Evolutionary conservation across 2,797 vertebrate species (phyloP), one percentile per base, ranked within the genome.

Genomic region (Sorex maritimensis): DNA sequence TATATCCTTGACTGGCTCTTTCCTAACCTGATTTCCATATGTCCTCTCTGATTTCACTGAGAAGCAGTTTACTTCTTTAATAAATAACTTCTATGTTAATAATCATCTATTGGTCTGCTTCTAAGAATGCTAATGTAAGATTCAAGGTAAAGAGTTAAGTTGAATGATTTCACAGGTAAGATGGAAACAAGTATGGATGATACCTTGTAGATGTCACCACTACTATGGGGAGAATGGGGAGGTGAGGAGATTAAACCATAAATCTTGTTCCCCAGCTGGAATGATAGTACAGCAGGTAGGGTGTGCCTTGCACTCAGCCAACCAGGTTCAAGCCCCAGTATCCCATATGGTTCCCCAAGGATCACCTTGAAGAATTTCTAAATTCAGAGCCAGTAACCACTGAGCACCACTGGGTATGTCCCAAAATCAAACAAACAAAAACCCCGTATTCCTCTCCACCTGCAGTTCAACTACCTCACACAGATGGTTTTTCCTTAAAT

Each of bases 171-270:
- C 28, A 88, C 72, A 92, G 11, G 7, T 74, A 81, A 63, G 38
- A 84, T 34, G 79, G 73, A 91, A 90, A 83, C 23, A 82, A 55
- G 15, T 79, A 71, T 68, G 49, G 72, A 91, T 88, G 55, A 78
- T 75, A 78, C 44, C 46, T 72, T 7, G 11, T 4, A 78, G 30
- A 4, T 91, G 21, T 34, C 41, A 67, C 5, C 17, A 73, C 15
- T n/a, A 41, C 9, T 72, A 38, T 67, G 38, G 67, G 3, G 44
- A 6, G 49, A 2, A 11, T 6, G 10, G 49, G 49, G 10, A 52
- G 49, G 46, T 2, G 10, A 52, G 49, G 49, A 52, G 49, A 52
- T 44, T 5, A 52, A 11, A 52, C 13, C 49, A 11, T 52, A 52
- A 52, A 52, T 52, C 49, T 14, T 52, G 49, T 8, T 52, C 49